phyloP scores from a whole-genome alignment of 2,113 vertebrate species.

The Psilopogon haemacephalus region DNA sequence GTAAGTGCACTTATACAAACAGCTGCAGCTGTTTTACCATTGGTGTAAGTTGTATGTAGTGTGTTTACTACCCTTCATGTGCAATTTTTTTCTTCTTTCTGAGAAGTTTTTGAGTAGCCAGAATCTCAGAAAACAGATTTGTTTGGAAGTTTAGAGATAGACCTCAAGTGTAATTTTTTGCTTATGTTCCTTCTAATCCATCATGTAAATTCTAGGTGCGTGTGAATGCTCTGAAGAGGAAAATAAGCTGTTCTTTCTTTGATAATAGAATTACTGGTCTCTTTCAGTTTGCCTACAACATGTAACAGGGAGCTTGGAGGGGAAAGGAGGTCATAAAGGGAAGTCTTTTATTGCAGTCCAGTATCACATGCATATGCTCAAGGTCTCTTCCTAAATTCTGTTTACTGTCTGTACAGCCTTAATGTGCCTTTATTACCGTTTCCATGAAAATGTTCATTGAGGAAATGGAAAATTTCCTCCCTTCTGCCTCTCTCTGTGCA shows the following conservation, averaged over 20 bases:
- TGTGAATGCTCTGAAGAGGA: neutral
- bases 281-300: neutral
- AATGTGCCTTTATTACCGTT: neutral
- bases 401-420: neutral
- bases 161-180: neutral
- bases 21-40: neutral
- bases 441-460: neutral
- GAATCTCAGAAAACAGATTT: neutral
- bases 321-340: neutral
- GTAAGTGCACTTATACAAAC: constrained; percentile 74
- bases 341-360: neutral
- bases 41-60: neutral
- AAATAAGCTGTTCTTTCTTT: neutral
- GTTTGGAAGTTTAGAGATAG: neutral
- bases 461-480: neutral
- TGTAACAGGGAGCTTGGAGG: neutral
- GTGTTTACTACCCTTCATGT: neutral
- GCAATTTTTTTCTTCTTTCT: neutral
- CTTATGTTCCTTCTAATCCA: neutral
- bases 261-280: neutral
- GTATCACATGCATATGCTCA: neutral
- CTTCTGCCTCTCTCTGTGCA: neutral
- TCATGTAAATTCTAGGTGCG: neutral
- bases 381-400: neutral
- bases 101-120: neutral